Base-by-base conservation (phyloP, 2,888 invertebrate species). In the Salticus scenicus region DNA sequence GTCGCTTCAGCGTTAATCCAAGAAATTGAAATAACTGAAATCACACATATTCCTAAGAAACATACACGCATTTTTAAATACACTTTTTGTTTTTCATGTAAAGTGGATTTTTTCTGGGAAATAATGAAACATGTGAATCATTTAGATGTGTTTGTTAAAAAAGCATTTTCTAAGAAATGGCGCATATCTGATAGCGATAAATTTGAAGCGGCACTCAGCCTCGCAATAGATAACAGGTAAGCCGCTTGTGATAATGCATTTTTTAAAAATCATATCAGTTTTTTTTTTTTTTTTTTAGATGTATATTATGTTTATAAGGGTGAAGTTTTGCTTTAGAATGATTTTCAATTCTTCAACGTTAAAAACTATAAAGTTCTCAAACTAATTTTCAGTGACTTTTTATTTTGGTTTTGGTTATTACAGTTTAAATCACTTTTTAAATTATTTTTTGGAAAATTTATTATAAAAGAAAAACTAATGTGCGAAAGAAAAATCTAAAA, bases 1-100 rank as follows among this genome's bases (percentile, higher is more conserved):
- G 66, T 67, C n/a, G 73, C 72, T 83, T 72, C 57, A 30, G 77
- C 75, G 14, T 57, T 33, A 2, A 33, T n/a, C 17, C 5, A 30
- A 28, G 31, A 12, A 14, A 66, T 4, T 10, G n/a, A 66, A 14
- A 30, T 1, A 30, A 66, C 5, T 30, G 5, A 30, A 30, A 66
- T 5, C 1, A 30, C 10, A 51, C 17, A 51, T 4, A 51, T 5
- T 14, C n/a, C 8, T 5, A 51, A 5, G 8, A 51, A 51, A 51
- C 5, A 17, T 51, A 5, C 51, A 51, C 4, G 5, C 51, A 51
- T 20, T 20, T 20, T 20, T 20, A 47, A 5, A 47, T 2, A 5
- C n/a, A 47, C n/a, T 47, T 47, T 47, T n/a, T 12, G 17, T n/a
- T 47, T 37, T 37, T 37, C n/a, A n/a, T n/a, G n/a, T n/a, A n/a